Evolutionary conservation across 2,888 invertebrate genomes (phyloP).

Genomic region (Epistrophe grossulariae): DNA sequence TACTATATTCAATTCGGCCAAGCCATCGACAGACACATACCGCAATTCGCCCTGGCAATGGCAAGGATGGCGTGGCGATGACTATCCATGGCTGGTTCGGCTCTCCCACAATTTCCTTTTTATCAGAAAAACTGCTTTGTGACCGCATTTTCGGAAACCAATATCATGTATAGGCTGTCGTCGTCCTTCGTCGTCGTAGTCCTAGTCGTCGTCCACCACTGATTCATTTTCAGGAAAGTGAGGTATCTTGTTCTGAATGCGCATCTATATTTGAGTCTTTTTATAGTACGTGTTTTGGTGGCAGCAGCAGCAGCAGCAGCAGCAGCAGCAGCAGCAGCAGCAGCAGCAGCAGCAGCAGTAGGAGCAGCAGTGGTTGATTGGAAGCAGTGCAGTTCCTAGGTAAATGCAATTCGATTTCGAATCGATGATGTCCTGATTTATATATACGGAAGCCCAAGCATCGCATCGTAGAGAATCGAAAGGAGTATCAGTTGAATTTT

Average conservation of each 20-base stretch:
- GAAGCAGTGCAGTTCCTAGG: neutral
- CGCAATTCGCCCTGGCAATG: slow-evolving; percentile 16
- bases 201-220: slow-evolving; percentile 10
- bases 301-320: slow-evolving; percentile 5
- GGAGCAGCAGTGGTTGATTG: neutral
- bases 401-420: slow-evolving; percentile 54
- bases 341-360: slow-evolving; percentile 7
- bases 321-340: slow-evolving; percentile 11
- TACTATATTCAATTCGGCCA: neutral
- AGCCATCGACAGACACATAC: slow-evolving; percentile 15
- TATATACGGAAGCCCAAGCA: slow-evolving; percentile 21
- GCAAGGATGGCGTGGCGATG: neutral
- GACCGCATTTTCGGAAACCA: slow-evolving; percentile 71
- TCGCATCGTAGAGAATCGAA: neutral
- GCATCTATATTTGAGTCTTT: slow-evolving; percentile 5
- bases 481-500: slow-evolving; percentile 20
- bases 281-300: slow-evolving; percentile 20
- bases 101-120: slow-evolving; percentile 21
- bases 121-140: slow-evolving; percentile 30
- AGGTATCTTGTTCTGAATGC: slow-evolving; percentile 36
- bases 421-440: slow-evolving; percentile 54
- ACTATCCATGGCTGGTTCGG: neutral
- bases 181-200: neutral
- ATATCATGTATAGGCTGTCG: slow-evolving; percentile 71
- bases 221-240: slow-evolving; percentile 31